Evolutionary conservation across 2,797 vertebrate species (phyloP), one percentile per base, ranked within the genome.

Genomic region (Phataginus tetradactyla): DNA sequence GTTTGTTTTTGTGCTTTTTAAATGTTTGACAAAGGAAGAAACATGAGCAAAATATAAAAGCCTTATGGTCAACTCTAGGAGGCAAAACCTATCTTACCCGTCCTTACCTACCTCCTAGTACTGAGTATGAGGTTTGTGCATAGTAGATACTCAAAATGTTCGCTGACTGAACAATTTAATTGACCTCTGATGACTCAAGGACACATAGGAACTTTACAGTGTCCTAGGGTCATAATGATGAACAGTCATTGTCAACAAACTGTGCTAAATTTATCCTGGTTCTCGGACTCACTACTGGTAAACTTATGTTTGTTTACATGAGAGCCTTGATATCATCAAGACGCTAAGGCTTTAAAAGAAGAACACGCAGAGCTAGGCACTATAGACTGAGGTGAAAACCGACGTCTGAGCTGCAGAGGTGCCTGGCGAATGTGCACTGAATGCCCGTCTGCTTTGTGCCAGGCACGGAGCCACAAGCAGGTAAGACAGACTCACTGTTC

Each of bases 141-240:
- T 75, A 86, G 86, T 29, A 32, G 51, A 80, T 45, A 34, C 64
- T 87, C 86, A 25, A 68, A 91, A 59, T 78, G 90, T 95, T 94
- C 92, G 77, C 80, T 80, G 77, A 96, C 21, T 90, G 92, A 93
- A 94, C 93, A 96, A 90, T 94, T 80, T 81, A 91, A 93, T 88
- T 94, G 92, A 85, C 85, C 57, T 93, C 66, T 34, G 84, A 81
- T 92, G 95, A 96, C 53, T 96, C 91, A 92, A 86, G 80, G 64
- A 71, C 71, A 74, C 80, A 85, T 63, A 72, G 53, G 93, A 93
- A 68, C 95, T 94, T 96, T 80, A 95, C 18, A 85, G 83, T 63
- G 87, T 75, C 91, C 97, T 68, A 42, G 32, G 66, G 86, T 95
- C 63, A 74, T 71, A 87, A 71, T 4, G 55, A 94, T 68, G 84